Evolutionary conservation across 2,888 invertebrate species (phyloP).

Genomic region (Deilephila elpenor): DNA sequence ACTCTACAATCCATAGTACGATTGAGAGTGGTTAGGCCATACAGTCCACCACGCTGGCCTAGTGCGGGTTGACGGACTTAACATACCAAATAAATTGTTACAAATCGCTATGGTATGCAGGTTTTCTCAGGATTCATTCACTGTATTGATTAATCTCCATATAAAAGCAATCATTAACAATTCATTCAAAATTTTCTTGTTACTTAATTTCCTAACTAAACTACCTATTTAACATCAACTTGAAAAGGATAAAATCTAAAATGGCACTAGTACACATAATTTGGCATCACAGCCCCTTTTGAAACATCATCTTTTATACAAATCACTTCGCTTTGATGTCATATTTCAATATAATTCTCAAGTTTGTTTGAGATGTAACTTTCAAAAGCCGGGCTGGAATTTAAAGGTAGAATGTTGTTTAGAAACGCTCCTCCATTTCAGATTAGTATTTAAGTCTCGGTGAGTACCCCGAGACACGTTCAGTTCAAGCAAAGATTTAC

Average conservation of each 20-base stretch:
- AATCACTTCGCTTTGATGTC: constrained; percentile 6
- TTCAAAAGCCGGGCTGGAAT: constrained; percentile 13
- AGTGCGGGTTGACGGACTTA: no score
- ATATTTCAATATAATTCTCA: constrained; percentile 18
- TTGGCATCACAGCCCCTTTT: constrained; percentile 1
- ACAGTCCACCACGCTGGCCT: no score
- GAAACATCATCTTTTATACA: constrained; percentile 18
- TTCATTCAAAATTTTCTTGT: no score
- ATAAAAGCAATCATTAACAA: neutral
- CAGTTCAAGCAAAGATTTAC: constrained; percentile 4
- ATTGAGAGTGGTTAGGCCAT: no score
- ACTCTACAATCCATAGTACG: no score
- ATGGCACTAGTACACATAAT: neutral
- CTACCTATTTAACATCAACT: neutral
- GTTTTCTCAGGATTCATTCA: no score
- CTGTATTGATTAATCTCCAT: no score
- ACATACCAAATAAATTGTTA: no score
- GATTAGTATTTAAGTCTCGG: constrained; percentile 27
- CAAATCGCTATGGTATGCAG: no score
- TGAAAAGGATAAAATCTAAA: neutral
- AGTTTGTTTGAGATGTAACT: constrained; percentile 10
- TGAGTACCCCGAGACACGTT: constrained; percentile 17
- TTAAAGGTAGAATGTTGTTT: constrained; percentile 24
- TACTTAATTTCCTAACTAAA: neutral
- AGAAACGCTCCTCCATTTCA: constrained; percentile 13